A percentile compares a stretch with the other conserved stretches of the same genome.
Evolutionary conservation across 2,888 invertebrate genomes (phyloP).

Genomic region (Carpatolechia fugitivella): DNA sequence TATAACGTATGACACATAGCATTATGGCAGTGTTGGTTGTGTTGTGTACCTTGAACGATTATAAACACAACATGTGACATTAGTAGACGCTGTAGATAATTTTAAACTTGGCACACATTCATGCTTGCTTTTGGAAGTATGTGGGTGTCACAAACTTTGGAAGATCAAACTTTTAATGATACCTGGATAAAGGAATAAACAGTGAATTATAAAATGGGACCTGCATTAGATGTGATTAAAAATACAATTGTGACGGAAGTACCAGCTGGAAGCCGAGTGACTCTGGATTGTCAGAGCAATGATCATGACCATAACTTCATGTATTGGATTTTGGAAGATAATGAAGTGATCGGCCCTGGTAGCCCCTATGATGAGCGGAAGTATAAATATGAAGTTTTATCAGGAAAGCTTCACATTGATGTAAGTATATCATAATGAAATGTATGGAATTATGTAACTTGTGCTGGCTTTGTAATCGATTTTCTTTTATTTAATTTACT

Average conservation of each 20-base stretch:
- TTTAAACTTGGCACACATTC: constrained; percentile 75
- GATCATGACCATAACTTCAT: constrained; percentile 82
- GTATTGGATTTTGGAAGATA: constrained; percentile 82
- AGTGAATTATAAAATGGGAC: constrained; percentile 23
- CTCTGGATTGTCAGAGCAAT: constrained; percentile 82
- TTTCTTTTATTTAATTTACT: no score
- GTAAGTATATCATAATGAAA: constrained; percentile 60
- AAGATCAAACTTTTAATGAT: constrained; percentile 23
- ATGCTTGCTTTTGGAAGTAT: constrained; percentile 48
- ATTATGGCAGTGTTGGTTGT: constrained; percentile 17
- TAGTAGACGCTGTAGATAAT: constrained; percentile 48
- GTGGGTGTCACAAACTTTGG: constrained; percentile 49
- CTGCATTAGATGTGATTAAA: background rate
- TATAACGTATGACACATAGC: constrained; percentile 14
- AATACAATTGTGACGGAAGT: constrained; percentile 66
- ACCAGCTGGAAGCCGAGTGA: constrained; percentile 78
- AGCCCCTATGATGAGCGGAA: constrained; percentile 80
- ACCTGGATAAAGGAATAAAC: constrained; percentile 48
- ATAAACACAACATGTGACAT: constrained; percentile 59
- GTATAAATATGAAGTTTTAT: constrained; percentile 84
- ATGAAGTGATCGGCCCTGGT: constrained; percentile 81
- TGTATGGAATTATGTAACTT: background rate
- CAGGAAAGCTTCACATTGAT: constrained; percentile 82
- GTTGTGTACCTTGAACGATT: constrained; percentile 36
- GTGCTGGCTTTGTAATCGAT: no score